Evolutionary conservation across 2,888 invertebrate species (phyloP).

Genomic region (Drosophila stalkeri): DNA sequence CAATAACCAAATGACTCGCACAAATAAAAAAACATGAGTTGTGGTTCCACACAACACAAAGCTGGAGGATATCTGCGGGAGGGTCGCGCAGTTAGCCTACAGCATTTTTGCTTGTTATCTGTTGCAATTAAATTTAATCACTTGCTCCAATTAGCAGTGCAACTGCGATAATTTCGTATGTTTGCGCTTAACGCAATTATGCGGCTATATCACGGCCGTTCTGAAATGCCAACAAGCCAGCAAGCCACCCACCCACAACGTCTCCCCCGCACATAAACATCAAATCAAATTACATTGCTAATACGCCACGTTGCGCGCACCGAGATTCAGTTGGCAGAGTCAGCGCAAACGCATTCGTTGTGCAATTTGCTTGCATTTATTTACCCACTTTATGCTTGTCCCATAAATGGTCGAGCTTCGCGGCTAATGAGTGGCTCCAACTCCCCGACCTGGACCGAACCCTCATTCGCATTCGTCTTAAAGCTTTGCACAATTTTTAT

Average conservation of each 20-base stretch:
- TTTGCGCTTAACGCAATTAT: slow-evolving; percentile 67
- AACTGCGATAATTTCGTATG: slow-evolving; percentile 64
- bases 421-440: slow-evolving; percentile 55
- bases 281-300: slow-evolving; percentile 78
- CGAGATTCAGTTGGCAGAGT: slow-evolving; percentile 10
- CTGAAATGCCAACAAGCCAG: slow-evolving; percentile 3
- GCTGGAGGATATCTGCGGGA: slow-evolving; percentile 3
- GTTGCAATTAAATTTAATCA: slow-evolving; percentile 73
- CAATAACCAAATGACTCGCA: slow-evolving; percentile 39
- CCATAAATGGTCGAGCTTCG: slow-evolving; percentile 44
- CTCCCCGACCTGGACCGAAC: slow-evolving; percentile 9
- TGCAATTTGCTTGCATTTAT: slow-evolving; percentile 68
- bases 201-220: slow-evolving; percentile 41
- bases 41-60: neutral
- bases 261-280: slow-evolving; percentile 61
- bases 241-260: neutral
- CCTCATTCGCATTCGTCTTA: slow-evolving; percentile 32
- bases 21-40: slow-evolving; percentile 9
- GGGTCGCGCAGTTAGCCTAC: slow-evolving; percentile 3
- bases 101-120: slow-evolving; percentile 52
- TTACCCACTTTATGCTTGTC: slow-evolving; percentile 43
- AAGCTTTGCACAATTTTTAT: slow-evolving; percentile 36
- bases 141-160: slow-evolving; percentile 74
- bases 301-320: slow-evolving; percentile 68
- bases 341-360: slow-evolving; percentile 57